A percentile compares a stretch with the other conserved stretches of the same genome.
Evolutionary conservation across 2,888 invertebrate species (phyloP).

Genomic region (Rhagonycha lutea): DNA sequence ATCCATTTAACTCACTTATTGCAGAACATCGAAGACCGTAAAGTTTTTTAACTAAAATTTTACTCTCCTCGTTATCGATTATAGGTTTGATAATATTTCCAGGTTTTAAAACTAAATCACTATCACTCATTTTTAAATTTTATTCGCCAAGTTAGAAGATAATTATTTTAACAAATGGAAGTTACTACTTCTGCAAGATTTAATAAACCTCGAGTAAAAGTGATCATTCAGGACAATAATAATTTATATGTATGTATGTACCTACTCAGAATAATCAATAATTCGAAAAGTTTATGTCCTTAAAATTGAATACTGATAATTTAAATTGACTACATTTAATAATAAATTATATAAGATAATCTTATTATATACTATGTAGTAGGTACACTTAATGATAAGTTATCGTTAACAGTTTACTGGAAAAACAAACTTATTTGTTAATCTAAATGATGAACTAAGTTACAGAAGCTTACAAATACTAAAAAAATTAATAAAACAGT

Average conservation of each 20-base stretch:
- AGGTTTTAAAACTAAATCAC: conserved; percentile 53
- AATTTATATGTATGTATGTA: too few species aligned
- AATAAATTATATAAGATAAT: background rate
- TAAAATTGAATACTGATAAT: background rate
- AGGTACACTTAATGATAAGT: background rate
- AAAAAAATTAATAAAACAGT: background rate
- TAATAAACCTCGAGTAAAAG: background rate
- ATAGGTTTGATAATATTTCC: conserved; percentile 63
- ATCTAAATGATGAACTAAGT: background rate
- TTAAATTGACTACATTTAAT: background rate
- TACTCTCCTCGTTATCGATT: conserved; percentile 59
- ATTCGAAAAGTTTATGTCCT: background rate
- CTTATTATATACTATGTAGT: background rate
- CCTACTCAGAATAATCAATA: too few species aligned
- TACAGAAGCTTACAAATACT: background rate
- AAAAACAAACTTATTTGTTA: too few species aligned
- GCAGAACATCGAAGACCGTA: conserved; percentile 66
- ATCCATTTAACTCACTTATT: conserved; percentile 69
- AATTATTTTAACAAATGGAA: conserved; percentile 9
- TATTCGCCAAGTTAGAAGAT: background rate
- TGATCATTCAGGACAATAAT: background rate
- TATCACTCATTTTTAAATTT: conserved; percentile 26
- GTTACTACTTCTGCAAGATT: conserved; percentile 35
- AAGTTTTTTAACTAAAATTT: conserved; percentile 59
- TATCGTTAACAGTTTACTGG: background rate